Evolutionary conservation across 2,113 vertebrate genomes (phyloP).

Genomic region (Pelecanus crispus): DNA sequence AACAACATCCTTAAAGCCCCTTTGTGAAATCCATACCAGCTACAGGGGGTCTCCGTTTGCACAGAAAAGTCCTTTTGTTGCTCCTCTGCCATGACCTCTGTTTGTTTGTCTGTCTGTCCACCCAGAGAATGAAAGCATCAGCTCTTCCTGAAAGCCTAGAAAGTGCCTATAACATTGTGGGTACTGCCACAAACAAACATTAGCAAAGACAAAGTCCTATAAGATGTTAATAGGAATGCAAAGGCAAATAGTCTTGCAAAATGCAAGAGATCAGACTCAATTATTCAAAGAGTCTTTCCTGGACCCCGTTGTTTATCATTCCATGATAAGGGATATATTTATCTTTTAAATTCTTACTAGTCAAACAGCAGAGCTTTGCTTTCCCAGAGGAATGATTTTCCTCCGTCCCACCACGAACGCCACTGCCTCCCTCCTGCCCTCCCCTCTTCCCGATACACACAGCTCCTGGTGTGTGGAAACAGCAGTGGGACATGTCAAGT

Average conservation of each 20-base stretch:
- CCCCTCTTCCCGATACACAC: neutral
- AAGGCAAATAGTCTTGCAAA: slow-evolving; percentile 34
- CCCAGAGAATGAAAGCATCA: neutral
- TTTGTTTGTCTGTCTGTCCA: slow-evolving; percentile 15
- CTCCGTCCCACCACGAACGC: neutral
- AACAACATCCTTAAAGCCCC: neutral
- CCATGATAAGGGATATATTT: slow-evolving; percentile 53
- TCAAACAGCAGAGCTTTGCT: slow-evolving; percentile 46
- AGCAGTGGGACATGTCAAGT: slow-evolving; percentile 57
- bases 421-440: neutral
- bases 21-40: neutral
- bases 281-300: slow-evolving; percentile 39
- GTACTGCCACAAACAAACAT: slow-evolving; percentile 19
- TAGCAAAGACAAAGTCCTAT: neutral
- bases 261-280: slow-evolving; percentile 11
- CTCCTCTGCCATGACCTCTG: neutral
- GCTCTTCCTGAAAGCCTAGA: slow-evolving; percentile 29
- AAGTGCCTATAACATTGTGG: neutral
- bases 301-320: slow-evolving; percentile 27
- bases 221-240: neutral
- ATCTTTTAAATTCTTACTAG: slow-evolving; percentile 51
- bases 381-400: slow-evolving; percentile 9
- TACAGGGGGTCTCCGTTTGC: neutral
- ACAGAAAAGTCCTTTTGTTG: neutral
- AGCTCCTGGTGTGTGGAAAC: slow-evolving; percentile 27